Evolutionary conservation across 2,888 invertebrate genomes (phyloP).

Genomic region (Dorcus hopei): DNA sequence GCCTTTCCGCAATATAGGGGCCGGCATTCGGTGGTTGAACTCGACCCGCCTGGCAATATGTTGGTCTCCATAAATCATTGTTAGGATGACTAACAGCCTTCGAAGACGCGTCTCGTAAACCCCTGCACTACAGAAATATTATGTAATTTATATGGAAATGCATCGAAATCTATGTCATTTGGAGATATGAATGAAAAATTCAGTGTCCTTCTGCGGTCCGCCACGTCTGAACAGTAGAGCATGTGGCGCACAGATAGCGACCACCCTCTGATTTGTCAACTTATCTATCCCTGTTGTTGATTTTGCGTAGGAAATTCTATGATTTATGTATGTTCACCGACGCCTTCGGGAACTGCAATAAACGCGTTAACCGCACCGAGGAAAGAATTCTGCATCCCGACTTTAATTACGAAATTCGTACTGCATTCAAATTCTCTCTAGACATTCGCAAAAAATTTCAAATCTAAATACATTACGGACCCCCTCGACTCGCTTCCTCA

Average conservation of each 20-base stretch:
- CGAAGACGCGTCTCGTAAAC: constrained; percentile 45
- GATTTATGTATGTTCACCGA: constrained; percentile 29
- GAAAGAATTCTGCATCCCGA: too few relatives aligned
- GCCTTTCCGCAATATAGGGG: constrained; percentile 34
- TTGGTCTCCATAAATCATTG: constrained; percentile 54
- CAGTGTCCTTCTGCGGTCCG: constrained; percentile 42
- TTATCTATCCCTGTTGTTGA: constrained; percentile 44
- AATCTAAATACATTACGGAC: too few relatives aligned
- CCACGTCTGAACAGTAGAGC: constrained; percentile 23
- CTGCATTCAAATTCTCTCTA: too few relatives aligned
- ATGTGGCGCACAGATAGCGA: constrained; percentile 42
- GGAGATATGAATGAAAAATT: constrained; percentile 52
- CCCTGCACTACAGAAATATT: constrained; percentile 50
- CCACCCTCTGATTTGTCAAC: constrained; percentile 43
- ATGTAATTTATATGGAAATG: constrained; percentile 57
- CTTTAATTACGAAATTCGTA: too few relatives aligned
- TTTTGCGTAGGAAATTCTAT: constrained; percentile 36
- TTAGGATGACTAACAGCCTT: constrained; percentile 54
- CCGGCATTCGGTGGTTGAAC: constrained; percentile 33
- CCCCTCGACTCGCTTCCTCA: too few relatives aligned
- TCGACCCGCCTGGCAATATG: constrained; percentile 49
- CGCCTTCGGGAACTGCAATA: constrained; percentile 7
- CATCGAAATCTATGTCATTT: constrained; percentile 51
- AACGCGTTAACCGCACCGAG: not conserved
- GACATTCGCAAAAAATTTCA: too few relatives aligned